Evolutionary conservation across 1,140 invertebrate genomes (phyloP), one percentile per base, ranked within the genome.

Genomic region (Apis laboriosa): DNA sequence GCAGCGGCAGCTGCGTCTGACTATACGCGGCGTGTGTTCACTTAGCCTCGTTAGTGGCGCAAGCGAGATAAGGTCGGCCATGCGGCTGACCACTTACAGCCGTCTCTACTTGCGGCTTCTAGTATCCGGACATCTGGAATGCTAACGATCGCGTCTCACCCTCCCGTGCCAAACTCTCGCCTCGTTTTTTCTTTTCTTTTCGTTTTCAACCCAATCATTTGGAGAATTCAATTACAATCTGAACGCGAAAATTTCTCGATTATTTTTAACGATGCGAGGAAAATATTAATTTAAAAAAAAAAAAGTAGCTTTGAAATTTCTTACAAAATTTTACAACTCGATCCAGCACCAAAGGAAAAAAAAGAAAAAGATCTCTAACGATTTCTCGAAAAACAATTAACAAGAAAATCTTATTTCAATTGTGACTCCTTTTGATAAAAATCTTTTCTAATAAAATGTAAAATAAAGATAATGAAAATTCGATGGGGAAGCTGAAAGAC

Each of bases 41-140:
- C 86, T 87, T 64, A 74, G 76, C 49, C 56, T 72, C 63, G 86
- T 85, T 85, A 88, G 87, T 88, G 82, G 87, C 71, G 63, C 56
- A 15, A 66, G 55, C 77, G 49, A 78, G 86, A 88, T 88, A 88
- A 85, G 86, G 76, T 70, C 80, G 63, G 78, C 67, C 77, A 58
- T 61, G 55, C 28, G 86, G 84, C 81, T 81, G 87, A 88, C 87
- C 87, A 88, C 77, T 89, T 88, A 77, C 87, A 67, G 77, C 51
- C 74, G 55, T 21, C 68, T 66, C 87, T 63, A 88, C 87, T 88
- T 63, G 21, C 58, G 51, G 70, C 17, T 75, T 34, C 68, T 74
- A 61, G 12, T 19, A 21, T 21, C 24, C 24, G 13, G 19, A 19
- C n/a, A 15, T 49, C 19, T 24, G n/a, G 21, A 70, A 51, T 51